phyloP scores from a whole-genome alignment of 2,888 invertebrate genomes.

The Drosophila sordidapex region DNA sequence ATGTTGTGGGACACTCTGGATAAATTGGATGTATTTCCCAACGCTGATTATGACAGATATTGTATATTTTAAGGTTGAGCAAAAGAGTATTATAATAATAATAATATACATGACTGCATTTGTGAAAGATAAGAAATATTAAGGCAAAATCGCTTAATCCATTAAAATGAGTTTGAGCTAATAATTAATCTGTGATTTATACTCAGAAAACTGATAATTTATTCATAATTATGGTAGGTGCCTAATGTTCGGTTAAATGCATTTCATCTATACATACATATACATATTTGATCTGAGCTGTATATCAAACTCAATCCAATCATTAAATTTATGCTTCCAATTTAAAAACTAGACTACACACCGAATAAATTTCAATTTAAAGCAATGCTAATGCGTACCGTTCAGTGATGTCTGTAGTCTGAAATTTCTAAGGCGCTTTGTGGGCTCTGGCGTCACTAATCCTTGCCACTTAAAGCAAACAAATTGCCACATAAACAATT shows the following conservation, averaged over 20 bases:
- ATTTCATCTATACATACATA: too few relatives aligned
- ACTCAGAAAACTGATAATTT: not conserved
- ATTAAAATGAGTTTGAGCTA: not conserved
- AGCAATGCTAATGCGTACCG: slow-evolving; percentile 29
- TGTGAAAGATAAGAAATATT: not conserved
- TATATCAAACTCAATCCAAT: slow-evolving; percentile 17
- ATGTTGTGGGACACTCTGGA: not conserved
- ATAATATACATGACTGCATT: not conserved
- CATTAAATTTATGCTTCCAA: slow-evolving; percentile 9
- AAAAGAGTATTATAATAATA: not conserved
- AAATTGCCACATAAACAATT: slow-evolving; percentile 78
- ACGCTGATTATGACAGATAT: not conserved
- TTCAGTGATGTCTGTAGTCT: slow-evolving; percentile 47
- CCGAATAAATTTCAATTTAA: slow-evolving; percentile 71
- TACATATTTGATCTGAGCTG: not conserved
- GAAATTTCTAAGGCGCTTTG: slow-evolving; percentile 20
- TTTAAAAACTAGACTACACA: slow-evolving; percentile 7
- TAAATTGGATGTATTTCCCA: not conserved
- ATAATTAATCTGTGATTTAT: not conserved
- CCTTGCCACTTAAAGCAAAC: slow-evolving; percentile 68
- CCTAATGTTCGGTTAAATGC: not conserved
- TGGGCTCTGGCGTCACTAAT: slow-evolving; percentile 54
- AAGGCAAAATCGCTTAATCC: not conserved
- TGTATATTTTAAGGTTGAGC: not conserved
- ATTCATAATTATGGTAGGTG: not conserved